phyloP scores from a whole-genome alignment of 2,888 invertebrate genomes.

The Acrocera orbiculus region DNA sequence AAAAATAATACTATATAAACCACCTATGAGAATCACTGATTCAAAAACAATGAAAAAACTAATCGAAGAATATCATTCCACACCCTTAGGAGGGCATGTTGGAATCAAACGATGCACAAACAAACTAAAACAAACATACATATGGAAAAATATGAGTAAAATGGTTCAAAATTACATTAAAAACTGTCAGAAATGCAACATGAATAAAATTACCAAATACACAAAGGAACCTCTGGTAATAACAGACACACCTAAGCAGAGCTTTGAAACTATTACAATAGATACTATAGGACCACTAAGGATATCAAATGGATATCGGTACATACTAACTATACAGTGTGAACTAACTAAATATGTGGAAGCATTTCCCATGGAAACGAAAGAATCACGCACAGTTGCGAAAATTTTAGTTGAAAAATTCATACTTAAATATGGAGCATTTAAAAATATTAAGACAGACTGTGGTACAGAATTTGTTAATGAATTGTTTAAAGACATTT shows the following conservation, averaged over 20 bases:
- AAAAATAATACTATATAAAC: neutral
- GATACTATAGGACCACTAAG: slow-evolving; percentile 1
- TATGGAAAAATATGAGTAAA: slow-evolving; percentile 8
- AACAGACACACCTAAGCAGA: neutral
- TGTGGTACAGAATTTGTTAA: slow-evolving; percentile 12
- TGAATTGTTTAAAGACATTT: slow-evolving; percentile 4
- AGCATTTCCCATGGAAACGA: slow-evolving; percentile 12
- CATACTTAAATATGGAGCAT: slow-evolving; percentile 6
- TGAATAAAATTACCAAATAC: slow-evolving; percentile 4
- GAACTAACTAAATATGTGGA: slow-evolving; percentile 9
- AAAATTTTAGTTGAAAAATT: slow-evolving; percentile 13
- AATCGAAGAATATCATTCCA: slow-evolving; percentile 5
- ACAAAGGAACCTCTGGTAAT: slow-evolving; percentile 2
- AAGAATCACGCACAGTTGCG: slow-evolving; percentile 14
- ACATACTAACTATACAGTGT: slow-evolving; percentile 1
- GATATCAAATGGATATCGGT: neutral
- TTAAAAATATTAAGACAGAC: slow-evolving; percentile 10
- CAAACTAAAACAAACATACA: slow-evolving; percentile 6
- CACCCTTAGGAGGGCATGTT: slow-evolving; percentile 5
- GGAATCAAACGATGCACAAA: slow-evolving; percentile 2
- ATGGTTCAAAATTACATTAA: slow-evolving; percentile 8
- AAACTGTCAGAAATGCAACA: too few species aligned
- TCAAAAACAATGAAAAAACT: slow-evolving; percentile 1
- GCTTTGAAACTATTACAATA: neutral
- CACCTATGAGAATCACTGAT: neutral